Conservation (phyloP, 1,140 invertebrate species). For the Hyles euphorbiae region DNA sequence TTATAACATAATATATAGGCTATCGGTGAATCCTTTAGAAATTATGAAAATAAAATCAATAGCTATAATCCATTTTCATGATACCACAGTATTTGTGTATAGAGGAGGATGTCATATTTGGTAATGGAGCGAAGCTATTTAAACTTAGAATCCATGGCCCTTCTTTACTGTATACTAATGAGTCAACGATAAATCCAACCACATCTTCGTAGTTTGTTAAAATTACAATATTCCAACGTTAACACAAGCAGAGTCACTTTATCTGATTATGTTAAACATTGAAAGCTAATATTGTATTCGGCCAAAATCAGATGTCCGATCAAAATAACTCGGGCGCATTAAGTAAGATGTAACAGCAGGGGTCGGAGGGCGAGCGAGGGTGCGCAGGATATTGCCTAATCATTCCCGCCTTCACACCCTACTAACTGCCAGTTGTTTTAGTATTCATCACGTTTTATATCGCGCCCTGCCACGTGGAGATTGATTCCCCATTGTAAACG, state of each 20-base stretch:
- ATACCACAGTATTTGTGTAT: too few species aligned
- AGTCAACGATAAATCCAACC: not conserved
- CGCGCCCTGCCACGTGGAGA: constrained; percentile 31
- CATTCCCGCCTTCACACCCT: constrained; percentile 64
- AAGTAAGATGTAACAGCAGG: constrained; percentile 65
- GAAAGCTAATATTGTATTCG: constrained; percentile 42
- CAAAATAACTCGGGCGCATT: constrained; percentile 53
- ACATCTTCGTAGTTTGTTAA: not conserved
- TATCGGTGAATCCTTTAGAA: too few species aligned
- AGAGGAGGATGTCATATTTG: too few species aligned
- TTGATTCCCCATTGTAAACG: constrained; percentile 57
- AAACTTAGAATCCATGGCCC: too few species aligned
- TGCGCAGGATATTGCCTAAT: constrained; percentile 69
- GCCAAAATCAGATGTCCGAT: constrained; percentile 62
- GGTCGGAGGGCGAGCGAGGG: constrained; percentile 43
- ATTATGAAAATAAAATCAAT: too few species aligned
- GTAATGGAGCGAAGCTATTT: too few species aligned
- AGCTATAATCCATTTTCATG: too few species aligned
- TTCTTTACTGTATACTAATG: not conserved
- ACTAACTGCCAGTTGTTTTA: constrained; percentile 70
- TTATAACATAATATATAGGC: too few species aligned
- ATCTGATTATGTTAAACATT: constrained; percentile 14
- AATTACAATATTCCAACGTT: not conserved
- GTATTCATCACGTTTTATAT: constrained; percentile 58
- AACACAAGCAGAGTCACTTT: not conserved